Evolutionary conservation across 2,113 vertebrate species (phyloP).

Genomic region (Nothoprocta perdicaria): DNA sequence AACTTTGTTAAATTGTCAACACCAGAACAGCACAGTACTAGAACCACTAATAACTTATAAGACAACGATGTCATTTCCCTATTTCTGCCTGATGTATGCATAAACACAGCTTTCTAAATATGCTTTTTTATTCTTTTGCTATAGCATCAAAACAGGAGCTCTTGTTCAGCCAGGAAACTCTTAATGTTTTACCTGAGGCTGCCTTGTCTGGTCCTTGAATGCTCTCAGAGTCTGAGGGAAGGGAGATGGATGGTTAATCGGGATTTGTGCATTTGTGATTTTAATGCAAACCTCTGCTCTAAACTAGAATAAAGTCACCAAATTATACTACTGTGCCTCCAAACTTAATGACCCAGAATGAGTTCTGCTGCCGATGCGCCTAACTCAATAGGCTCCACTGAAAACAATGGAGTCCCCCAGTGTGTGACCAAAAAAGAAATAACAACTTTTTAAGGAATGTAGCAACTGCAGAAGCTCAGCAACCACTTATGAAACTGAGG

Average conservation of each 20-base stretch:
- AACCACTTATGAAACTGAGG: conserved; percentile 62
- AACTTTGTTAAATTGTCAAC: conserved; percentile 61
- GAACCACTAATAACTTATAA: conserved; percentile 12
- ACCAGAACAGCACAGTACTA: background rate
- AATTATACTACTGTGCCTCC: conserved; percentile 54
- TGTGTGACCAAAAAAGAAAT: conserved; percentile 71
- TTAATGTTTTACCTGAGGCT: background rate
- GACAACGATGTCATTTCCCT: background rate
- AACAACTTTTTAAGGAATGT: conserved; percentile 68
- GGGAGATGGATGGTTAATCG: background rate
- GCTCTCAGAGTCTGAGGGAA: background rate
- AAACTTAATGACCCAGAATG: conserved; percentile 62
- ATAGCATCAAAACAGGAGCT: background rate
- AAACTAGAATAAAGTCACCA: conserved; percentile 45
- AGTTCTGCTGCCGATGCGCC: conserved; percentile 61
- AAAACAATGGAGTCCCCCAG: conserved; percentile 71
- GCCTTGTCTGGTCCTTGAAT: background rate
- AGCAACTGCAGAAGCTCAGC: conserved; percentile 70
- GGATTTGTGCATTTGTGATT: conserved; percentile 8
- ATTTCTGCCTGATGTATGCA: conserved; percentile 13
- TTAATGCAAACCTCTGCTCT: conserved; percentile 34
- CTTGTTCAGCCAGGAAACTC: background rate
- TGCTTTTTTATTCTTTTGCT: background rate
- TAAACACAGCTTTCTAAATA: background rate
- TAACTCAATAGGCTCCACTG: conserved; percentile 71